Percentiles rank a stretch among this genome's conserved stretches.
These are phyloP conservation scores for Adelognathus sp. DNA, from an alignment of 2,888 invertebrate genomes.

Conservation along the genomic window DNA sequence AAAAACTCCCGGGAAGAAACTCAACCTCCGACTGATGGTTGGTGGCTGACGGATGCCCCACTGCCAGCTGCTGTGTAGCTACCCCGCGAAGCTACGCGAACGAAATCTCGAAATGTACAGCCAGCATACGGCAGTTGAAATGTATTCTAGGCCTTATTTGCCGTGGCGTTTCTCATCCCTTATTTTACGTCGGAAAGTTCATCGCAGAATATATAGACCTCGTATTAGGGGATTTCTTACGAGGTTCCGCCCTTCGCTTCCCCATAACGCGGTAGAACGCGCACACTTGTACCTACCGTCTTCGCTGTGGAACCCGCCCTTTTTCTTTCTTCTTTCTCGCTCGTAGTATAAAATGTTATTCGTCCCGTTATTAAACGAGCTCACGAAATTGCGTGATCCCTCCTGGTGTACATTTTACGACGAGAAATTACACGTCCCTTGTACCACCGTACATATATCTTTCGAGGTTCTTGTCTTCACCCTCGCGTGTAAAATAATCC, in stretches of 20 bases:
- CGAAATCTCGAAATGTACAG: constrained; percentile 49
- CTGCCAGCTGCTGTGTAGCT: constrained; percentile 32
- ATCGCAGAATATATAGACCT: constrained; percentile 45
- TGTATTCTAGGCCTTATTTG: constrained; percentile 42
- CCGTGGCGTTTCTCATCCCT: constrained; percentile 27
- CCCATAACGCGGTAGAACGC: background rate
- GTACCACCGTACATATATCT: background rate
- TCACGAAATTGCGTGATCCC: constrained; percentile 54
- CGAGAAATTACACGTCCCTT: constrained; percentile 45
- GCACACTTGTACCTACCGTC: background rate
- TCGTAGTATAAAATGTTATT: constrained; percentile 44
- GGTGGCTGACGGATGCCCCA: constrained; percentile 12
- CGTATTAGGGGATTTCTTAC: constrained; percentile 48
- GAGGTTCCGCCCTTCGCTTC: constrained; percentile 21
- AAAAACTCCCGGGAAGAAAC: constrained; percentile 48
- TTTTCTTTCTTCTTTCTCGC: constrained; percentile 10
- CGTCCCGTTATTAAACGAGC: constrained; percentile 47
- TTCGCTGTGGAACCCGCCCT: background rate
- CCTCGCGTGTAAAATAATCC: constrained; percentile 9
- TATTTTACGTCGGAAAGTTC: constrained; percentile 44
- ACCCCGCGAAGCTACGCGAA: constrained; percentile 24
- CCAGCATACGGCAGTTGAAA: constrained; percentile 7
- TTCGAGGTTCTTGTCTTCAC: background rate
- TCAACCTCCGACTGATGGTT: constrained; percentile 18
- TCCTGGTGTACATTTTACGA: constrained; percentile 36